Conservation (phyloP, 2,797 vertebrate species). For the Chloroceryle amazona region DNA sequence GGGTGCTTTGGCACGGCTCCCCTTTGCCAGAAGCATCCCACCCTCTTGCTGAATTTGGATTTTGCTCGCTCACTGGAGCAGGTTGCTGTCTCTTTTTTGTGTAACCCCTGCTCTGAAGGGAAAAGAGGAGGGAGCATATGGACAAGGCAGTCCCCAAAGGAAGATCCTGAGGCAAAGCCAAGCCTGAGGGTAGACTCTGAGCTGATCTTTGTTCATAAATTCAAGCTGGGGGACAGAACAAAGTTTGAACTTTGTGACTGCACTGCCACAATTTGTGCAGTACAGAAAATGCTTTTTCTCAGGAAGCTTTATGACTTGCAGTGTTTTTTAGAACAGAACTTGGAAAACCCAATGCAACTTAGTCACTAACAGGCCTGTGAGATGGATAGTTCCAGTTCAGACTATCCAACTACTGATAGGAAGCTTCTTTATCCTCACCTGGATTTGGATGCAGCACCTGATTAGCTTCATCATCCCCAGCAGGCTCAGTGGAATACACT, state of each 20-base stretch:
- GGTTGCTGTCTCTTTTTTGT: background rate
- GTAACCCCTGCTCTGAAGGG: background rate
- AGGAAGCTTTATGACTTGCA: background rate
- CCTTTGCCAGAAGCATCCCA: slow-evolving; percentile 25
- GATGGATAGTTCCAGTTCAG: background rate
- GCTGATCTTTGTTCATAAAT: background rate
- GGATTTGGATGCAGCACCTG: background rate
- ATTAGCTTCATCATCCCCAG: background rate
- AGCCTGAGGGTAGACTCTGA: background rate
- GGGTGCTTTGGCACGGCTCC: background rate
- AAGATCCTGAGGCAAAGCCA: slow-evolving; percentile 11
- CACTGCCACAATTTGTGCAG: background rate
- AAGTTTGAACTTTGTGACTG: background rate
- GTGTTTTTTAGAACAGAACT: background rate
- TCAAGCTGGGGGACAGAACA: background rate
- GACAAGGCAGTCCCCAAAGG: background rate
- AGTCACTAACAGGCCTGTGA: background rate
- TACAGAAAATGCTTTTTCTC: background rate
- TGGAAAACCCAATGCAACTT: background rate
- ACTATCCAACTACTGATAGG: background rate
- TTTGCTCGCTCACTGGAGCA: slow-evolving; percentile 42
- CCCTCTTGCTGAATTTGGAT: background rate
- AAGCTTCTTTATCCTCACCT: background rate
- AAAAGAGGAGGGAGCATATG: background rate
- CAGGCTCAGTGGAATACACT: background rate